Conservation (phyloP, 2,888 invertebrate genomes). For the Epiperipatus broadwayi region DNA sequence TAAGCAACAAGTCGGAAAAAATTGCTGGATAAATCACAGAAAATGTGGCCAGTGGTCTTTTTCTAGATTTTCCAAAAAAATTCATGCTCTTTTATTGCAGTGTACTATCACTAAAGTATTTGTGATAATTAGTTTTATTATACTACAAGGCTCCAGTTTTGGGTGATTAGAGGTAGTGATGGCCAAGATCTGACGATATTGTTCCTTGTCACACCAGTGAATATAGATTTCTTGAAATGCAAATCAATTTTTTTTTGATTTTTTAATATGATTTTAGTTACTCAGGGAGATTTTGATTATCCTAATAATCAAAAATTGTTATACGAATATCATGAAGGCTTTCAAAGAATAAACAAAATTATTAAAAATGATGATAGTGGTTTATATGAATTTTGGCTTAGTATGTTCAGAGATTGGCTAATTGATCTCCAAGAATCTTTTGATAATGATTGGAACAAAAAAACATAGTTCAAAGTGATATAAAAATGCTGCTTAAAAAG, state of each 20-base stretch:
- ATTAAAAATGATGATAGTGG: slow-evolving; percentile 84
- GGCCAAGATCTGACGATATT: slow-evolving; percentile 78
- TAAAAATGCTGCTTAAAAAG: slow-evolving; percentile 72
- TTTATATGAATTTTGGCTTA: slow-evolving; percentile 83
- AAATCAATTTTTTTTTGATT: slow-evolving; percentile 88
- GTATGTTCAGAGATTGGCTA: slow-evolving; percentile 79
- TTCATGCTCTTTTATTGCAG: too few species aligned
- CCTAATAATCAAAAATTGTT: slow-evolving; percentile 77
- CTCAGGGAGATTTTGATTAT: slow-evolving; percentile 84
- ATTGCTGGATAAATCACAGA: too few species aligned
- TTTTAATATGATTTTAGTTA: slow-evolving; percentile 91
- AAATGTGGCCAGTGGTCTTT: too few species aligned
- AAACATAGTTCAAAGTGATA: slow-evolving; percentile 59
- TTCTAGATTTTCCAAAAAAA: too few species aligned
- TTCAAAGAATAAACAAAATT: slow-evolving; percentile 69
- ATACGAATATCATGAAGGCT: slow-evolving; percentile 84
- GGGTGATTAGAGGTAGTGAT: too few species aligned
- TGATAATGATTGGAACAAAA: slow-evolving; percentile 53
- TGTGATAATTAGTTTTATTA: too few species aligned
- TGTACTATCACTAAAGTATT: too few species aligned
- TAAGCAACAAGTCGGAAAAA: too few species aligned
- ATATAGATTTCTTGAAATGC: slow-evolving; percentile 75
- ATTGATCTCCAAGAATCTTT: slow-evolving; percentile 62
- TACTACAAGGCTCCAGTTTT: too few species aligned
- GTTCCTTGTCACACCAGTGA: slow-evolving; percentile 85